phyloP scores from a whole-genome alignment of 2,888 invertebrate species.

The Trimorus sp. region DNA sequence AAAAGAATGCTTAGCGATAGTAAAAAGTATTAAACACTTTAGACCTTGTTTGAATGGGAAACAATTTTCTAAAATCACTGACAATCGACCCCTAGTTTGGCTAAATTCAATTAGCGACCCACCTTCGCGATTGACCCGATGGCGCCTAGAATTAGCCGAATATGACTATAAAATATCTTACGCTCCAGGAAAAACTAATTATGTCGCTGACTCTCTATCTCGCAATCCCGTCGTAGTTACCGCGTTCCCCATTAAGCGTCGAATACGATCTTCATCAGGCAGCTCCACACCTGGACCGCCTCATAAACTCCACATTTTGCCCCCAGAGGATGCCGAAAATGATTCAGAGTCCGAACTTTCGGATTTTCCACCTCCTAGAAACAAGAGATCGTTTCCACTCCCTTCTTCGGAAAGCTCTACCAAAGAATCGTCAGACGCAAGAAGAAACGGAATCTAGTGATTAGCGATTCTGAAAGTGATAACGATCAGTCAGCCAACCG shows the following conservation, averaged over 20 bases:
- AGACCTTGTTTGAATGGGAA: conserved; percentile 49
- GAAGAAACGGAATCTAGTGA: no score
- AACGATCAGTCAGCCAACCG: no score
- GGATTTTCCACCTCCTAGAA: background rate
- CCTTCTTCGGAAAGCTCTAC: background rate
- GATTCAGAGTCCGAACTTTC: background rate
- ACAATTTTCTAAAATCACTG: conserved; percentile 49
- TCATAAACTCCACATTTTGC: background rate
- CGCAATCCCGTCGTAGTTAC: conserved; percentile 32
- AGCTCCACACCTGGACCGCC: background rate
- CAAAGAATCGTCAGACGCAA: no score
- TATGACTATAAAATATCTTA: conserved; percentile 57
- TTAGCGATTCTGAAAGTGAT: no score
- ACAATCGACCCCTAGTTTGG: conserved; percentile 56
- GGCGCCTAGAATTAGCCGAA: conserved; percentile 46
- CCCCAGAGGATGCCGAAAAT: background rate
- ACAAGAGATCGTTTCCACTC: background rate
- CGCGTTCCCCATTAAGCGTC: background rate
- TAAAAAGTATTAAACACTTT: conserved; percentile 39
- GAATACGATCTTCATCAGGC: background rate
- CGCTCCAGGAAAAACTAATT: conserved; percentile 68
- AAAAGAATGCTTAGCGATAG: conserved; percentile 55
- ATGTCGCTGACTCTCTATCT: conserved; percentile 72
- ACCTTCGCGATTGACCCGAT: conserved; percentile 45
- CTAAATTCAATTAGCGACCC: conserved; percentile 45